Evolutionary conservation across 2,888 invertebrate species (phyloP), one percentile per base, ranked within the genome.

Genomic region (Prosopocoilus inquinatus): DNA sequence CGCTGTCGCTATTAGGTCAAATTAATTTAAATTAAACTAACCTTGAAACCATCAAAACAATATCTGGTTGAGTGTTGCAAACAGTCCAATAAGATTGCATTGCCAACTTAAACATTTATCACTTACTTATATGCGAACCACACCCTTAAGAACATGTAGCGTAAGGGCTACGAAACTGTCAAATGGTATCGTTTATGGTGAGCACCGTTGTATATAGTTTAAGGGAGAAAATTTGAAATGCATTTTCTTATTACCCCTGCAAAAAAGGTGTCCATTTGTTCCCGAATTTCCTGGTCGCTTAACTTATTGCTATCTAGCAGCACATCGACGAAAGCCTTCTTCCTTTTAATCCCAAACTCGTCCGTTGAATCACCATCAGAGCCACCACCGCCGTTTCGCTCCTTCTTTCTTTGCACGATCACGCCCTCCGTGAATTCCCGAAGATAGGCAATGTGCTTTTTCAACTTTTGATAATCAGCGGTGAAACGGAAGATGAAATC

Each of bases 251-350:
- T 67, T 64, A 79, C 80, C 65, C 80, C 82, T 66, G 83, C 83
- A 79, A 83, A 80, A 61, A 84, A 82, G 0, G 83, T 83, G 60
- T 83, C 81, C 8, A 82, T 80, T 70, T 83, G 81, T 64, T 81
- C 81, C 48, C 81, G 75, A 47, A 84, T 78, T 50, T 83, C 81
- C 28, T 73, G 68, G 59, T 80, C 78, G 1, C 72, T 77, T 15
- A 82, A 65, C 16, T 67, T 69, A 7, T 77, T 78, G 3, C 78
- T 72, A 34, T 81, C 77, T n/a, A 83, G 62, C 46, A 84, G 60
- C 36, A 54, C 45, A 44, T 60, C 57, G 36, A 60, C 38, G 46
- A 60, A 53, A 11, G 49, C 59, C 35, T 47, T 50, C 43, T 47
- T 57, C 11, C 43, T 54, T 12, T 44, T 53, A 9, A 49, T 15